Base-by-base conservation (phyloP, 1,140 invertebrate species). In the Apis dorsata region DNA sequence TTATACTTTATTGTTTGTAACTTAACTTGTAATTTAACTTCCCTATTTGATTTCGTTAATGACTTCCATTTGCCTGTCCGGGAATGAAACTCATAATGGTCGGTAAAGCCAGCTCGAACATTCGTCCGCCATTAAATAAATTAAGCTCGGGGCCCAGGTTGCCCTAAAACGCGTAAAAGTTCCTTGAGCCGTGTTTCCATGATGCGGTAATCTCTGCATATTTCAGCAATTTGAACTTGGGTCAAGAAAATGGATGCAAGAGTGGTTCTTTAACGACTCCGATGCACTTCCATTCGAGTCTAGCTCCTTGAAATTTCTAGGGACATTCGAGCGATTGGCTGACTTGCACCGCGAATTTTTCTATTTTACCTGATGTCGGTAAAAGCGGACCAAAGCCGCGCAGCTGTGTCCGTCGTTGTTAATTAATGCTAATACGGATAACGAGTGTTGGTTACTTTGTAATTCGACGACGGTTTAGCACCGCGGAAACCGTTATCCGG, bases 361-460 rank as follows among this genome's bases (percentile, higher is more conserved):
- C 2, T 34, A 19, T 44, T 60, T 44, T 19, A 4, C 71, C 17
- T 1, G 60, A 15, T 70, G 55, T 66, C 59, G 66, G 10, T 17
- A 28, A 49, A 80, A 44, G 17, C 65, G 34, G 10, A n/a, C 24
- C 51, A 79, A 76, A 13, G n/a, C 62, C 62, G 24, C 75, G 44
- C 75, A 85, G 78, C 72, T 85, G 83, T 17, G 72, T 44, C 60
- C 49, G 73, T 72, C 59, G 72, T 68, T 77, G 86, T 82, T 88
- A 88, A 88, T 88, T 88, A 88, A 88, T 81, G 86, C 86, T 88
- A 88, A 88, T 83, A 44, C 86, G 69, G 62, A 74, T 88, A 88
- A 88, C 86, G 86, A 88, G 86, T 70, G 74, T 51, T 84, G 86
- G 87, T 88, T 88, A 86, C 76, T 88, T 86, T 83, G 87, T 88